Evolutionary conservation across 2,797 vertebrate species (phyloP).

Genomic region (Hafferia zeledoni): DNA sequence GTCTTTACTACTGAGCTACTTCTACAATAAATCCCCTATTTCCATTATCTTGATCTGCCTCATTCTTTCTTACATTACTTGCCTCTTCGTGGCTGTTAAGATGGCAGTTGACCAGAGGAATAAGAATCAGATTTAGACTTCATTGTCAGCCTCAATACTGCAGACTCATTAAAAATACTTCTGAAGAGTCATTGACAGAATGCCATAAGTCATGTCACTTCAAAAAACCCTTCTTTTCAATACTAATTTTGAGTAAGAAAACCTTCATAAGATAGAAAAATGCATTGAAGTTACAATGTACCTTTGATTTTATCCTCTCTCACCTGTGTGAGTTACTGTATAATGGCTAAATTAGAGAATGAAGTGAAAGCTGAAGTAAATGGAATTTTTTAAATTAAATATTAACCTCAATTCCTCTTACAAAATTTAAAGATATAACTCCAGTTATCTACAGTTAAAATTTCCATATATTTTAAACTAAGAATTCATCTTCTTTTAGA

Average conservation of each 20-base stretch:
- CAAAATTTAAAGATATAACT: neutral
- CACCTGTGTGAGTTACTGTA: neutral
- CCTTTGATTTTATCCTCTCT: neutral
- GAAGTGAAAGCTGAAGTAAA: neutral
- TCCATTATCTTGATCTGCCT: neutral
- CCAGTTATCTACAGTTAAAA: neutral
- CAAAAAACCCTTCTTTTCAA: neutral
- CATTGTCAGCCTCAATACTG: neutral
- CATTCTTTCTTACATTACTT: neutral
- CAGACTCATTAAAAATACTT: neutral
- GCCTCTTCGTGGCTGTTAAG: neutral
- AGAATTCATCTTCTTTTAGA: neutral
- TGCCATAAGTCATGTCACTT: neutral
- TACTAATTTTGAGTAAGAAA: neutral
- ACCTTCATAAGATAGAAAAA: neutral
- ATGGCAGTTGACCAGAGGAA: neutral
- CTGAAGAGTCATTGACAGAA: neutral
- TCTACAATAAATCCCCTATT: neutral
- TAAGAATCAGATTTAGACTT: neutral
- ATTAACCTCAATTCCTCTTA: neutral
- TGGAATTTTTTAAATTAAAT: neutral
- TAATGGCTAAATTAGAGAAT: neutral
- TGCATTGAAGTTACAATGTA: neutral
- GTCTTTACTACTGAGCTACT: neutral
- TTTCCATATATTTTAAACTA: neutral